Evolutionary conservation across 2,113 vertebrate genomes (phyloP).

Genomic region (Austrofundulus limnaeus): DNA sequence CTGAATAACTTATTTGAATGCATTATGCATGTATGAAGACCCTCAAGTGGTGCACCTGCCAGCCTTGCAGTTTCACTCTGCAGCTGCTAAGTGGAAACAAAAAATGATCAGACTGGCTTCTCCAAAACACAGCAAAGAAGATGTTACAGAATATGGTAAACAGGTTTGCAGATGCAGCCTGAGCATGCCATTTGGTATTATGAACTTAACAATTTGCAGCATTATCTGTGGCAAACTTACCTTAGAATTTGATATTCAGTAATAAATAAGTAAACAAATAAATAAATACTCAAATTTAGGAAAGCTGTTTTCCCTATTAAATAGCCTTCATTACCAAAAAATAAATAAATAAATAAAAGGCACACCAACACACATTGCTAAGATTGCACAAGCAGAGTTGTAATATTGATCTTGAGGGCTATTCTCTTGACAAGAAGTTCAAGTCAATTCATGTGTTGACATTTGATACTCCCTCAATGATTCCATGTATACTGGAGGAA

Average conservation of each 20-base stretch:
- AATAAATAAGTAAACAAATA: neutral
- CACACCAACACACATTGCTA: slow-evolving; percentile 7
- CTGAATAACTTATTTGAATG: slow-evolving; percentile 22
- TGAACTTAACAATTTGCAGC: no score
- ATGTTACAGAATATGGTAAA: no score
- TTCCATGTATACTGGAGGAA: slow-evolving; percentile 30
- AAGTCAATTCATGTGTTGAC: slow-evolving; percentile 42
- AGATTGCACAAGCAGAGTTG: slow-evolving; percentile 30
- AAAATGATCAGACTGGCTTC: slow-evolving; percentile 29
- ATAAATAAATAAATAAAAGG: slow-evolving; percentile 7
- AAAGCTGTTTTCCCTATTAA: neutral
- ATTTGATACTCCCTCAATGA: slow-evolving; percentile 47
- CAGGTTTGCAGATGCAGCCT: neutral
- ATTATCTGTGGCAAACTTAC: neutral
- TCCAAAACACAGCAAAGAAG: slow-evolving; percentile 5
- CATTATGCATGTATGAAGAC: slow-evolving; percentile 39
- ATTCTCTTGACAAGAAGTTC: slow-evolving; percentile 46
- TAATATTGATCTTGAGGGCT: slow-evolving; percentile 60
- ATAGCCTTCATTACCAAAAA: neutral
- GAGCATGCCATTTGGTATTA: no score
- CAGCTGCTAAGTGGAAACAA: slow-evolving; percentile 46
- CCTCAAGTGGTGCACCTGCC: slow-evolving; percentile 53
- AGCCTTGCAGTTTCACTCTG: slow-evolving; percentile 14
- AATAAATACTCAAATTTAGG: neutral
- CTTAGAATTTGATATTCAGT: neutral